Evolutionary conservation across 2,113 vertebrate species (phyloP).

Genomic region (Plecturocebus donacophilus): DNA sequence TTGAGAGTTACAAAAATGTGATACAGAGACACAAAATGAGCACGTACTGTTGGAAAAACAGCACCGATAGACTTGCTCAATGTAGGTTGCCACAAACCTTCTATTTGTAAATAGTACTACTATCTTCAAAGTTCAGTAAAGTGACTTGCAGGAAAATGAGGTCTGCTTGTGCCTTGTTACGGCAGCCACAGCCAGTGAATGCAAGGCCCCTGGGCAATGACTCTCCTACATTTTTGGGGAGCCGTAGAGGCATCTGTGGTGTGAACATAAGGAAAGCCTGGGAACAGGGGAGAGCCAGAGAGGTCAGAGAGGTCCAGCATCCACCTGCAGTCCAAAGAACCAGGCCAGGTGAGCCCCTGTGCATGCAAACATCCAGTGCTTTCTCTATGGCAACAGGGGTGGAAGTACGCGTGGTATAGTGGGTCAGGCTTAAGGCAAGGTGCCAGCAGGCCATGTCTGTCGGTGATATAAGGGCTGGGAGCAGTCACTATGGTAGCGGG

Average conservation of each 20-base stretch:
- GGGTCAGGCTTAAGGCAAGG: neutral
- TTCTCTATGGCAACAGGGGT: fast-evolving
- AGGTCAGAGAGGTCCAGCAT: neutral
- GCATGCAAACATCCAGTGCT: fast-evolving
- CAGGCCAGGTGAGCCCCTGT: neutral
- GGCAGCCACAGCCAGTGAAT: neutral
- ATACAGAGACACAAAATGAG: neutral
- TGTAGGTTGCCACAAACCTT: neutral
- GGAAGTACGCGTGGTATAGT: fast-evolving
- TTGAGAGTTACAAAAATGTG: neutral
- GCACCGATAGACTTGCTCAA: neutral
- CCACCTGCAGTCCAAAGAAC: too few relatives aligned
- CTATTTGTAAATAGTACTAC: neutral
- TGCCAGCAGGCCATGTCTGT: neutral
- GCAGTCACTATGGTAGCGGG: fast-evolving
- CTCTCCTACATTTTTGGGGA: neutral
- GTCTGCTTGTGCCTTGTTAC: neutral
- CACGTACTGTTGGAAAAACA: neutral
- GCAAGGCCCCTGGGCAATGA: too few relatives aligned
- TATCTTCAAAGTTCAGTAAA: neutral
- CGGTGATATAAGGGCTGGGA: neutral
- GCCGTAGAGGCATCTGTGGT: neutral
- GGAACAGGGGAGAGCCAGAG: too few relatives aligned
- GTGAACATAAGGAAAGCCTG: neutral
- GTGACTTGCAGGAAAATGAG: neutral